Percentiles rank a stretch among this genome's conserved stretches.
Evolutionary conservation across 1,140 invertebrate species (phyloP).

Genomic region (Bombus consobrinus): DNA sequence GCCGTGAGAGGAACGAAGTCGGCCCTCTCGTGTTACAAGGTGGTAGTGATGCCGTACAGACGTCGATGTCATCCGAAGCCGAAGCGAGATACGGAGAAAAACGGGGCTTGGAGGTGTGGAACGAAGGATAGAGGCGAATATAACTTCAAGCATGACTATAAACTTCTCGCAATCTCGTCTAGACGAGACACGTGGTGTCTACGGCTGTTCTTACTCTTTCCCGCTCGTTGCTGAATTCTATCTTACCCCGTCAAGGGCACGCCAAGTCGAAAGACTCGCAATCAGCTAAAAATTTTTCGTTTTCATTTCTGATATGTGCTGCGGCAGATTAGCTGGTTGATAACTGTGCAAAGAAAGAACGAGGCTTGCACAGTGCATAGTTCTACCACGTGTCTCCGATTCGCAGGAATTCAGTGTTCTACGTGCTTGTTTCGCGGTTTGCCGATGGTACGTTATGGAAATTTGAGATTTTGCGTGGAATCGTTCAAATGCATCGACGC

Average conservation of each 20-base stretch:
- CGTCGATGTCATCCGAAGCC: constrained; percentile 62
- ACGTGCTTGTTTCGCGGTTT: not conserved
- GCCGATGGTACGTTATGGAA: too few species aligned
- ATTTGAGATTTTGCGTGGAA: not conserved
- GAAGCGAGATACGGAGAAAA: constrained; percentile 35
- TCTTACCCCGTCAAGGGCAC: constrained; percentile 57
- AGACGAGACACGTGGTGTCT: constrained; percentile 63
- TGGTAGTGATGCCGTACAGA: constrained; percentile 57
- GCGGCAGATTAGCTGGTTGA: not conserved
- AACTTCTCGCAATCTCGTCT: constrained; percentile 71
- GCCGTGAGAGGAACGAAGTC: not conserved
- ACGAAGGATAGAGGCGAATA: constrained; percentile 34
- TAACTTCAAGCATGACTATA: constrained; percentile 53
- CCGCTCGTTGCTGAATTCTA: constrained; percentile 7
- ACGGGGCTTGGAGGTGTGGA: not conserved
- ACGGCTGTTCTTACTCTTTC: constrained; percentile 7
- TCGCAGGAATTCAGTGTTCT: not conserved
- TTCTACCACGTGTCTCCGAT: not conserved
- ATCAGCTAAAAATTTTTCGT: constrained; percentile 26
- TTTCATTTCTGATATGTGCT: not conserved
- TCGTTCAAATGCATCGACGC: too few species aligned
- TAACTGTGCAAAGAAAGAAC: not conserved
- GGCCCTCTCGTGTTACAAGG: constrained; percentile 46
- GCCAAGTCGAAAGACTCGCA: constrained; percentile 7
- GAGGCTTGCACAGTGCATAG: too few species aligned